Percentiles rank a stretch among this genome's conserved stretches.
Evolutionary conservation across 2,113 vertebrate genomes (phyloP).

Genomic region (Isichthys henryi): DNA sequence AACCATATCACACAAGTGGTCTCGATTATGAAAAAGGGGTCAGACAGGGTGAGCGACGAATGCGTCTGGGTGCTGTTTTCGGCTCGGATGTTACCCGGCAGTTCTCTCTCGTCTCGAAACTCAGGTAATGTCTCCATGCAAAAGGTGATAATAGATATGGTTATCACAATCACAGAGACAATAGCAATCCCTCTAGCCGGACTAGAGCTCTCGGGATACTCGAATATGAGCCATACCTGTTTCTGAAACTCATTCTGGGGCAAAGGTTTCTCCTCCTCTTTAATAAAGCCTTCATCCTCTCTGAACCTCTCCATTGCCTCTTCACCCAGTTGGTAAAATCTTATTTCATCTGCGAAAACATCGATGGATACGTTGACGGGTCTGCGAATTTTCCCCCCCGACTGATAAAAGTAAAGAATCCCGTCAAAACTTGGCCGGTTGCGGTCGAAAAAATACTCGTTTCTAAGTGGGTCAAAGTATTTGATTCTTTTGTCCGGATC

Average conservation of each 20-base stretch:
- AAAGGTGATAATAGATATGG: constrained; percentile 94
- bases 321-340: constrained; percentile 89
- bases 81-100: constrained; percentile 50
- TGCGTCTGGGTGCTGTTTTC: constrained; percentile 59
- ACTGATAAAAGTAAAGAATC: constrained; percentile 94
- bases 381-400: constrained; percentile 81
- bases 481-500: constrained; percentile 84
- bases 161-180: constrained; percentile 89
- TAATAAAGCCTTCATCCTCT: constrained; percentile 89
- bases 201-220: constrained; percentile 89
- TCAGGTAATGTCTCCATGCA: constrained; percentile 92
- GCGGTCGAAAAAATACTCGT: constrained; percentile 97
- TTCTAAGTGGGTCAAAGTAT: constrained; percentile 90
- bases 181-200: constrained; percentile 86
- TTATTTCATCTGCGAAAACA: constrained; percentile 86
- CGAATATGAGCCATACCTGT: constrained; percentile 96
- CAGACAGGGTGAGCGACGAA: constrained; percentile 67
- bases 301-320: constrained; percentile 87
- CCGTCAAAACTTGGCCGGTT: constrained; percentile 92
- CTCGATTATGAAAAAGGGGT: constrained; percentile 94
- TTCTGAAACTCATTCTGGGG: constrained; percentile 84
- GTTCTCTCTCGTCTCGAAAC: constrained; percentile 84
- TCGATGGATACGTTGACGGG: constrained; percentile 91
- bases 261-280: constrained; percentile 84
- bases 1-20: constrained; percentile 97